Evolutionary conservation across 2,113 vertebrate species (phyloP).

Genomic region (Oceanodroma tethys): DNA sequence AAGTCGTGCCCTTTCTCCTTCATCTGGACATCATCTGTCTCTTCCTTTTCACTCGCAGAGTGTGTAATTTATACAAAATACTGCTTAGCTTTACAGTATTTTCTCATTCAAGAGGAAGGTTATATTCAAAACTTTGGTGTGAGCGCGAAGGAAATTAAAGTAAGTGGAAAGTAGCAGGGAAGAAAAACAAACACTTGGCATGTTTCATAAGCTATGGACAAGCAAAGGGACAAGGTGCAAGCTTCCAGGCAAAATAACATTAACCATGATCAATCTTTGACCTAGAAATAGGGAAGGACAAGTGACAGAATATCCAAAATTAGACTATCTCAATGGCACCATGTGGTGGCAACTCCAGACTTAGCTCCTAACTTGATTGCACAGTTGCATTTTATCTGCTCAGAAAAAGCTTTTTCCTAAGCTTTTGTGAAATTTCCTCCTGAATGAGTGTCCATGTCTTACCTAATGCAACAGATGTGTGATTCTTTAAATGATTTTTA

Average conservation of each 20-base stretch:
- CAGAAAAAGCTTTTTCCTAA: neutral
- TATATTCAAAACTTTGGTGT: conserved; percentile 37
- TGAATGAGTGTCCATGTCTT: neutral
- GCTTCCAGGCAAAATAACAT: neutral
- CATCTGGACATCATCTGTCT: neutral
- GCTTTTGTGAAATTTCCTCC: neutral
- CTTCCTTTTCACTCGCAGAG: neutral
- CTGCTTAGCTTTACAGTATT: conserved; percentile 54
- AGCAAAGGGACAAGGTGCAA: neutral
- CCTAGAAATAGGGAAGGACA: neutral
- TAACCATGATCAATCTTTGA: neutral
- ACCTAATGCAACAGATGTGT: neutral
- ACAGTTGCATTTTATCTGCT: neutral
- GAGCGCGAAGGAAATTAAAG: conserved; percentile 9
- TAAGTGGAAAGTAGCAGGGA: neutral
- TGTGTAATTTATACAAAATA: conserved; percentile 54
- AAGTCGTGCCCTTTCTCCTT: neutral
- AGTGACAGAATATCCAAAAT: neutral
- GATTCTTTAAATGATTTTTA: neutral
- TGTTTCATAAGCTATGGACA: neutral
- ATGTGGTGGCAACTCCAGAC: neutral
- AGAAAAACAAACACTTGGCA: conserved; percentile 1
- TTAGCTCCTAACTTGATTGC: neutral
- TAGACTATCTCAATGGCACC: neutral
- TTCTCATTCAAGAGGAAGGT: conserved; percentile 37